Base-by-base conservation (phyloP, 2,888 invertebrate species). In the Cosmia trapezina region DNA sequence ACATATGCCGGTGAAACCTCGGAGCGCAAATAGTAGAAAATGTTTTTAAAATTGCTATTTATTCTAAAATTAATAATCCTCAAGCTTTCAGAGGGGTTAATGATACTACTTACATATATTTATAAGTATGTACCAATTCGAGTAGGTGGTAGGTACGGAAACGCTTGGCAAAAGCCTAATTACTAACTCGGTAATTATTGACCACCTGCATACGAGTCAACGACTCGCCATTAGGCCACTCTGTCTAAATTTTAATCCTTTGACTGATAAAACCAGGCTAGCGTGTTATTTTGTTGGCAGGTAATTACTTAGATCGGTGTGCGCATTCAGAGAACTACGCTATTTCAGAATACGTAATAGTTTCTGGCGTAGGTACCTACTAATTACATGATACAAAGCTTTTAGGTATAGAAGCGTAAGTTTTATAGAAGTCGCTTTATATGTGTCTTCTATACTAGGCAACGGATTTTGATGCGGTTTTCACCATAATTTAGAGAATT, bases 171-270 rank as follows among this genome's bases (percentile, higher is more conserved):
- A 37, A 59, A 45, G 7, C 17, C 41, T 72, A 62, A 62, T 72
- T 57, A 57, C 33, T 4, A 4, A 19, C 43, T 11, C 14, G 51
- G 37, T 19, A 56, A 71, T 61, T 53, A 79, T 53, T n/a, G 37
- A 17, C 14, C 73, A 73, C 51, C 73, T 53, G 49, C 47, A 80
- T 12, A 22, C 45, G 73, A 72, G 51, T 62, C 80, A 62, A 45
- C 57, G 28, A 59, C 47, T 63, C 33, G 45, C 73, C 49, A 54
- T 47, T 63, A 63, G 28, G 51, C 45, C 22, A 14, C 6, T 51
- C 22, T 49, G 49, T 71, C 47, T 47, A 76, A 73, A 76, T 63
- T 73, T 63, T 53, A 80, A 73, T 63, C 76, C 80, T 73, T 80
- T 76, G 80, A 73, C 73, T 63, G 51, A 53, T 73, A 73, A 62